Base-by-base conservation (phyloP, 1,140 invertebrate species). In the Bacillus rossius region DNA sequence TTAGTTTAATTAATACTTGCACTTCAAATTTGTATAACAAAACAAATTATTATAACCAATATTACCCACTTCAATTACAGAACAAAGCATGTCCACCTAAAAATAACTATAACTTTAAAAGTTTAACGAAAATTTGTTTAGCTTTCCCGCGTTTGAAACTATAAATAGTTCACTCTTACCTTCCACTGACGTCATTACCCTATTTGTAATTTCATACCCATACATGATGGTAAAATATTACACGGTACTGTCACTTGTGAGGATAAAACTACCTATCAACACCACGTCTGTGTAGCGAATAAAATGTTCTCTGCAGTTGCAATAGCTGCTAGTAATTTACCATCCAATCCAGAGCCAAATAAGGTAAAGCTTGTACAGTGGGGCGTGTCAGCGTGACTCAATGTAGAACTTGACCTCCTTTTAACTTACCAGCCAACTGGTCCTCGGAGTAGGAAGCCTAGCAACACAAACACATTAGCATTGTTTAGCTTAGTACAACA, bases 371-470 rank as follows among this genome's bases (percentile, higher is more conserved):
- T 60, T 56, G 55, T 49, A 42, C 51, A n/a, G n/a, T 41, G 42
- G 57, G 60, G 63, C 52, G 56, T 64, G 64, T 62, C 59, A 61
- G 57, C 26, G 19, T 75, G 73, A 76, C 70, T 70, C 64, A 65
- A 41, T 56, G 64, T 64, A 71, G 71, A 61, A 59, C 26, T 61
- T 66, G 64, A 68, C 69, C 64, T 69, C 65, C 57, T 67, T 64
- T 65, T 62, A 64, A 85, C 88, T 89, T 79, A 93, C 90, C 91
- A 71, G 87, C 85, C 75, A 92, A 84, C 79, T 93, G 90, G 80
- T 94, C 91, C 78, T 94, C 91, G 29, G 86, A 85, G 75, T 91
- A 91, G 67, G 88, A 87, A 71, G 86, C 88, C 91, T 93, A 81
- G 57, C 84, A 87, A 60, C 69, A 76, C 59, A n/a, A n/a, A n/a